A percentile compares a stretch with the other conserved stretches of the same genome.
Evolutionary conservation across 2,113 vertebrate species (phyloP).

Genomic region (Cephalopholis sonnerati): DNA sequence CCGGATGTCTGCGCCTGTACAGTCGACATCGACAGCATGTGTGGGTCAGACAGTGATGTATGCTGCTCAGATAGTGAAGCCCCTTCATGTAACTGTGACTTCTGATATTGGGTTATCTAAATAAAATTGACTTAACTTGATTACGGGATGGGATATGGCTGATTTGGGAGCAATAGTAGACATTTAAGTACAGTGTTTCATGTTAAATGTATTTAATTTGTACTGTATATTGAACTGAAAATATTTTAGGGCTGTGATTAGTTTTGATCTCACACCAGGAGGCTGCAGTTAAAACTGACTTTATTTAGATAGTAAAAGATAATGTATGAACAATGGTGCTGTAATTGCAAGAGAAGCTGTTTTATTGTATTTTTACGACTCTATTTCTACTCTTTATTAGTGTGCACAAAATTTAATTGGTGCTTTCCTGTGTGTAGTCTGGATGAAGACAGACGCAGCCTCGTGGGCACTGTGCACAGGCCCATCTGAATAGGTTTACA

Average conservation of each 20-base stretch:
- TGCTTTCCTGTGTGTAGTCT: constrained; percentile 27
- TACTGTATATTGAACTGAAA: background rate
- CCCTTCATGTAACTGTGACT: background rate
- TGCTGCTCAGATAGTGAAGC: background rate
- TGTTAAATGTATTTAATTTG: background rate
- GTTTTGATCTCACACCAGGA: background rate
- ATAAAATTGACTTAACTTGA: background rate
- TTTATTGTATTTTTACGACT: constrained; percentile 7
- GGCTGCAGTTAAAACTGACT: background rate
- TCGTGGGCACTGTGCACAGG: constrained; percentile 5
- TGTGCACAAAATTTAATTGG: constrained; percentile 1
- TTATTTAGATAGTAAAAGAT: constrained; percentile 8
- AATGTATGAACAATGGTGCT: background rate
- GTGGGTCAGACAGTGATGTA: background rate
- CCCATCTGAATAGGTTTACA: constrained; percentile 37
- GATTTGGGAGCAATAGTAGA: background rate
- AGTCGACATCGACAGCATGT: background rate
- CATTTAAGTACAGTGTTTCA: background rate
- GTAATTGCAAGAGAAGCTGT: constrained; percentile 9
- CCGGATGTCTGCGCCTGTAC: background rate
- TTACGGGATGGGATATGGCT: background rate
- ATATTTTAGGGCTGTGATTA: background rate
- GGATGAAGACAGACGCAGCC: constrained; percentile 11
- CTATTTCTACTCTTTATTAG: background rate
- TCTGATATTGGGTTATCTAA: background rate